Base-by-base conservation (phyloP, 37 sponge, comb jelly and placozoan species). In the Tethya wilhelma region DNA sequence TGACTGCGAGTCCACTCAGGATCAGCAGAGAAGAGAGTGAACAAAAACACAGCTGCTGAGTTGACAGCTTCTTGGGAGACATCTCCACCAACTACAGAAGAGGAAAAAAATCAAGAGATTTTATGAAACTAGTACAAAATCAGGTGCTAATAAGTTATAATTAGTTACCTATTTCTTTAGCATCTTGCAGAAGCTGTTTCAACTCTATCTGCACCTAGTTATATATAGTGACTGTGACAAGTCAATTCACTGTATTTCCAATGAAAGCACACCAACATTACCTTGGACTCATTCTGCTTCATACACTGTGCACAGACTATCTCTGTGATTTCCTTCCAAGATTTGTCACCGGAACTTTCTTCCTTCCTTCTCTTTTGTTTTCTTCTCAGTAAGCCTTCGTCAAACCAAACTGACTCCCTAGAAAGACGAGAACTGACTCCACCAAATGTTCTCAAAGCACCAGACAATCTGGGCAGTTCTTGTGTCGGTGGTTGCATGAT, bases 401-500 rank as follows among this genome's bases (percentile, higher is more conserved):
- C 75, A 19, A 65, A 14, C 11, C 6, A 63, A 11, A 57, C 67
- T 9, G 67, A 67, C 38, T 73, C 67, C 31, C 67, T 38, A 20
- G 58, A 49, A 6, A 45, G 19, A 7, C 45, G 65, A 1, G 65
- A 22, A 41, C 74, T 86, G 17, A 91, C 73, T 2, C 83, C 79
- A 32, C 83, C 87, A 43, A 79, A 86, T 41, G 73, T 83, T 37
- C 91, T 64, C 20, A 91, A 79, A 5, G 87, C 67, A 11, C 75
- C 75, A 7, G 79, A 77, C 32, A 91, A 46, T 25, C 87, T 63
- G 11, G 84, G 83, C 38, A 33, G 77, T 29, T 82, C 73, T 59
- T 57, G 38, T 6, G 22, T 30, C 28, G 69, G n/a, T 37, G 65
- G 38, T 77, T 45, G 53, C 74, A 74, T 73, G 20, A 44, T 34